phyloP scores from a whole-genome alignment of 1,140 invertebrate species.

The Zaprionus ghesquierei region DNA sequence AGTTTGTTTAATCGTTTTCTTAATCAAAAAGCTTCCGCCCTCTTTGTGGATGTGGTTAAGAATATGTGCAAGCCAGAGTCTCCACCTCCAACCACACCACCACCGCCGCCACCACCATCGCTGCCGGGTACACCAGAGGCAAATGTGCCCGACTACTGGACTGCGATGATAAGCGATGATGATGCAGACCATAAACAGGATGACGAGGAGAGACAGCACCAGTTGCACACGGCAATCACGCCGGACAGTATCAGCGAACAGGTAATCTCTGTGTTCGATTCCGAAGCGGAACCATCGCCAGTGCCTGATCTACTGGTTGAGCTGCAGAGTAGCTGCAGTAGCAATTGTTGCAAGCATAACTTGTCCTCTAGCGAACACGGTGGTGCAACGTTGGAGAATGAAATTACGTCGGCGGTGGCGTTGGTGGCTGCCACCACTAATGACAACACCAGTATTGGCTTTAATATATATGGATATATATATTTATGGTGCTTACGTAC shows the following conservation, averaged over 20 bases:
- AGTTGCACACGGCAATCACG: no score
- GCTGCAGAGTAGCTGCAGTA: background rate
- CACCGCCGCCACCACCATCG: background rate
- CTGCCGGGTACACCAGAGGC: no score
- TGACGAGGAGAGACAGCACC: no score
- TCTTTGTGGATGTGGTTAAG: no score
- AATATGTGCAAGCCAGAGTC: slow-evolving; percentile 33
- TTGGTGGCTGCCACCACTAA: slow-evolving; percentile 6
- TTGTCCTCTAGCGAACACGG: background rate
- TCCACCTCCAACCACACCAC: background rate
- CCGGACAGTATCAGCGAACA: slow-evolving; percentile 5
- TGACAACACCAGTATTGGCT: background rate
- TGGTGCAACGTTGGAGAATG: background rate
- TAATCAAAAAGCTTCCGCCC: background rate
- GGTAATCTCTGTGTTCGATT: background rate
- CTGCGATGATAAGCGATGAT: no score
- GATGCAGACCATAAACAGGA: no score
- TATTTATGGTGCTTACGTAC: background rate
- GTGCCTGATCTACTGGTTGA: no score
- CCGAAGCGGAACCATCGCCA: background rate
- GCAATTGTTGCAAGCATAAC: background rate
- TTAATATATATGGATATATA: no score
- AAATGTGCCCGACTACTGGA: no score
- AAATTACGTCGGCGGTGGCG: background rate
- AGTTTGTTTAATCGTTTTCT: no score